Evolutionary conservation across 2,888 invertebrate species (phyloP), one percentile per base, ranked within the genome.

Genomic region (Lathronympha strigana): DNA sequence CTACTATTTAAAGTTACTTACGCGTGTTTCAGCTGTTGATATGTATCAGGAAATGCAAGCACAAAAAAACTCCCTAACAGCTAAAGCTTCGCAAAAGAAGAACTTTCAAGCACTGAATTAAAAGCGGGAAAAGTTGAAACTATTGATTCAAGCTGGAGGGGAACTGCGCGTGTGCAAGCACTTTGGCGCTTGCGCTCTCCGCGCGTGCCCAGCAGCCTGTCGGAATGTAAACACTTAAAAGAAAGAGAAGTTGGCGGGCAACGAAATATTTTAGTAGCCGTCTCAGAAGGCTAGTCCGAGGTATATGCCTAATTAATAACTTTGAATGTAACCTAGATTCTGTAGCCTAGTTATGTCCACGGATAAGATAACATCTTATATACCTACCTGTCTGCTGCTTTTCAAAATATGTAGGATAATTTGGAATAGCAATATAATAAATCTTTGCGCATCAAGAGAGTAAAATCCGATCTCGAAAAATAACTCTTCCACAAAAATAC

Each of bases 91-190:
- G 61, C 66, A 66, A 66, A 66, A 66, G 64, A 64, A 60, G 66
- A 66, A 66, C 66, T 66, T 63, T 61, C 58, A 64, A 43, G 66
- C 67, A 68, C 63, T 68, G 60, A 51, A 54, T 67, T 64, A 70
- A 67, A 68, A 73, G 76, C 76, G 78, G 75, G 71, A 74, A 81
- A 76, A 70, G 70, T 78, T 75, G 68, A 80, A 81, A 75, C 69
- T 80, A 83, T 83, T 79, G 82, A 83, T 83, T 77, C 66, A 45
- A 62, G 51, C 50, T 61, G 68, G 57, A 68, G 68, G 61, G 67
- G 67, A 68, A 66, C 68, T 75, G 74, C 75, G 78, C 79, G 76
- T 77, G 78, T 74, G 73, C 74, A 66, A 64, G 68, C 63, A 55
- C 64, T 71, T 51, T 71, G 68, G 68, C 49, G 71, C 78, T 71